Evolutionary conservation across 2,888 invertebrate genomes (phyloP).

Genomic region (Morpho achilles): DNA sequence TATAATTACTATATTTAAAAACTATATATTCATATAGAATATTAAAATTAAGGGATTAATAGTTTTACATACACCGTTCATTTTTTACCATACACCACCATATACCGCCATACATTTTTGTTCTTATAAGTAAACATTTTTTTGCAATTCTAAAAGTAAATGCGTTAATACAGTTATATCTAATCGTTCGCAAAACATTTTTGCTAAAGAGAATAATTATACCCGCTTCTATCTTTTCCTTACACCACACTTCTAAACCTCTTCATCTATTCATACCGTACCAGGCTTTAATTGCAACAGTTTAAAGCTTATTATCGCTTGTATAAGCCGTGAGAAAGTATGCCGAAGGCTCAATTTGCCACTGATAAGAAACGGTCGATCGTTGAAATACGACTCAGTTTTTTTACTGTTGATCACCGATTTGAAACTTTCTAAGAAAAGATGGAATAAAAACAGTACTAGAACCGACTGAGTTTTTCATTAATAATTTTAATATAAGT

Average conservation of each 20-base stretch:
- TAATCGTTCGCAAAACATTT: no score
- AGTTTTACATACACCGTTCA: no score
- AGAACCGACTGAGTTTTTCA: not conserved
- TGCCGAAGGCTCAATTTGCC: constrained; percentile 40
- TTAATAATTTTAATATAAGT: not conserved
- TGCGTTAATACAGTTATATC: no score
- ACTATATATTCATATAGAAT: no score
- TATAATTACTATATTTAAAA: no score
- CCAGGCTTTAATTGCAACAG: constrained; percentile 9
- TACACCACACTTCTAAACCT: constrained; percentile 14
- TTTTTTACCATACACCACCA: no score
- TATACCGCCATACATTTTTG: no score
- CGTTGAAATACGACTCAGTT: constrained; percentile 40
- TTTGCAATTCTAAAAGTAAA: no score
- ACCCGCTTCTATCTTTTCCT: constrained; percentile 20
- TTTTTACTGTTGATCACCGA: constrained; percentile 27
- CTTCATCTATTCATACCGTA: constrained; percentile 7
- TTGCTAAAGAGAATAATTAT: no score
- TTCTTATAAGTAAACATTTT: no score
- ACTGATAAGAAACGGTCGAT: constrained; percentile 41
- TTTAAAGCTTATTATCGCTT: constrained; percentile 29
- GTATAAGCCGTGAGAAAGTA: constrained; percentile 50
- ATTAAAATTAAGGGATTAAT: no score
- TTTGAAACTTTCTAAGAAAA: constrained; percentile 9
- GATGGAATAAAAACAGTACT: not conserved